phyloP scores from a whole-genome alignment of 2,113 vertebrate species.

The Trichechus manatus region DNA sequence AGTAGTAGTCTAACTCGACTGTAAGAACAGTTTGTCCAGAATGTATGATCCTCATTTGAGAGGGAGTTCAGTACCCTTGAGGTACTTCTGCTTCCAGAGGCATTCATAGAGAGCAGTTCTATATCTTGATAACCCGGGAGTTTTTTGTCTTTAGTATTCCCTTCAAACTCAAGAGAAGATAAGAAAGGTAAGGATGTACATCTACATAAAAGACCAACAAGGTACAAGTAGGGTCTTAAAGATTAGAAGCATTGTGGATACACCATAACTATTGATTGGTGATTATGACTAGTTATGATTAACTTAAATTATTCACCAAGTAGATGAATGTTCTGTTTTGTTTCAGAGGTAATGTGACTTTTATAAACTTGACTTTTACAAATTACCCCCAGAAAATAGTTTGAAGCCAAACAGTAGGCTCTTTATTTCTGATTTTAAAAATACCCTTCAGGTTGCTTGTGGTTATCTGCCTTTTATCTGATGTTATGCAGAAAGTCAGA shows the following conservation, averaged over 20 bases:
- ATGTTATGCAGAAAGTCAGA: neutral
- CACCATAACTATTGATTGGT: neutral
- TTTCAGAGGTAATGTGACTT: constrained; percentile 9
- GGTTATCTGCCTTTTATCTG: constrained; percentile 24
- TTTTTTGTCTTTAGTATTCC: neutral
- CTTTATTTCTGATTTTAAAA: constrained; percentile 49
- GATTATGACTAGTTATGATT: neutral
- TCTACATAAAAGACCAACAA: neutral
- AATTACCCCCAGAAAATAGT: constrained; percentile 29
- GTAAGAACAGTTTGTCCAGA: neutral
- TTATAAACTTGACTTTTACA: neutral
- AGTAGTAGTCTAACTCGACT: neutral
- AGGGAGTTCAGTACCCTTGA: neutral
- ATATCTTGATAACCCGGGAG: neutral
- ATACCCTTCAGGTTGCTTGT: neutral
- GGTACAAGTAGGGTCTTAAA: neutral
- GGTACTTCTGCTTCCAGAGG: neutral
- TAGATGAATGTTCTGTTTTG: constrained; percentile 47
- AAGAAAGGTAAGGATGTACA: neutral
- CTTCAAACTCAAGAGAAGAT: neutral
- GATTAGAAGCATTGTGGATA: neutral
- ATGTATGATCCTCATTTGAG: neutral
- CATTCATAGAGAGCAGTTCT: neutral
- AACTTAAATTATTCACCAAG: constrained; percentile 2
- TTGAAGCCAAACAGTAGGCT: neutral